A percentile compares a stretch with the other conserved stretches of the same genome.
These are phyloP conservation scores for Hoplodrina blanda DNA, from an alignment of 2,888 invertebrate genomes.

Conservation along the genomic window DNA sequence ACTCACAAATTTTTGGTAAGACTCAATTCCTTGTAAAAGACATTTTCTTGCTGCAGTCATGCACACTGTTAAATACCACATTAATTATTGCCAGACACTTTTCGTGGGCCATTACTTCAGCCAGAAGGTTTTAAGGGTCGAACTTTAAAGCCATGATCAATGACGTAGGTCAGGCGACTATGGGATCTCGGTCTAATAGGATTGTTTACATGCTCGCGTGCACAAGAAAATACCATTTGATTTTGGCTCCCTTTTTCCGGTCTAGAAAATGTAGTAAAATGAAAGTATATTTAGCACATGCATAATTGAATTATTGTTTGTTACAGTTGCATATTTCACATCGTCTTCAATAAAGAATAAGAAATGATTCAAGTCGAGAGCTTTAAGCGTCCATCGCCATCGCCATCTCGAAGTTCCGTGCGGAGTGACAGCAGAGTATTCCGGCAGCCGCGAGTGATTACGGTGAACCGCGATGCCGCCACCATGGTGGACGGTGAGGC, in stretches of 20 bases:
- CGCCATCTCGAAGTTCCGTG: conserved; percentile 86
- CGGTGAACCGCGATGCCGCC: conserved; percentile 88
- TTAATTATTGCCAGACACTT: not conserved
- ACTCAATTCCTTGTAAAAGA: too few species aligned
- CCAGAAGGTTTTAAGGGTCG: too few species aligned
- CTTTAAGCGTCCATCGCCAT: conserved; percentile 87
- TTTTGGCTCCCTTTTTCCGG: conserved; percentile 1
- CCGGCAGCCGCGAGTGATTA: conserved; percentile 87
- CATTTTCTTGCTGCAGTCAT: too few species aligned
- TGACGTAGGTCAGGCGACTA: too few species aligned
- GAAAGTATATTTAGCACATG: not conserved
- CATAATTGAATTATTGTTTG: conserved; percentile 18
- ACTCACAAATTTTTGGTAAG: too few species aligned
- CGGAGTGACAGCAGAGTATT: conserved; percentile 85
- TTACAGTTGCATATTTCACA: conserved; percentile 51
- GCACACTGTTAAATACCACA: not conserved
- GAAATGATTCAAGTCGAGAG: conserved; percentile 87
- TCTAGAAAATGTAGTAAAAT: not conserved
- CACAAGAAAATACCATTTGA: not conserved
- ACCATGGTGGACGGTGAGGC: conserved; percentile 87
- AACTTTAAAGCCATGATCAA: too few species aligned
- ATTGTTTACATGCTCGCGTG: conserved; percentile 25
- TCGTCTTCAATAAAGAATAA: conserved; percentile 47
- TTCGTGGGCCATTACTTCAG: too few species aligned
- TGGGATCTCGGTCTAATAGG: too few species aligned